Evolutionary conservation across 2,888 invertebrate species (phyloP), one percentile per base, ranked within the genome.

Genomic region (Trachelus tabidus): DNA sequence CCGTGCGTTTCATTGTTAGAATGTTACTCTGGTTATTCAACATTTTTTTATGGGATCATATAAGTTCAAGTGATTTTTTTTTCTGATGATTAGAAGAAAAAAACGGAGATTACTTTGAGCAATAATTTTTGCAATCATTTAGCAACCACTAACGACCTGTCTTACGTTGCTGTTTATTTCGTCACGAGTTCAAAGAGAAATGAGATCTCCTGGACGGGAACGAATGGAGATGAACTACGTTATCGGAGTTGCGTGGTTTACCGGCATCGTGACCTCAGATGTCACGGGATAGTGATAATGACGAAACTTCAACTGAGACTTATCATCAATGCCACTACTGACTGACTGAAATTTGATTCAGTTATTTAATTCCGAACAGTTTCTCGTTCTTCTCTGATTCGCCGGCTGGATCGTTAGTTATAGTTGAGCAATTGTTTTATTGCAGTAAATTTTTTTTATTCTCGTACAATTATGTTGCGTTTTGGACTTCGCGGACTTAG

Each of bases 211-310:
- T 56, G 56, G 23, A 56, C 56, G 23, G 2, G 56, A 56, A 56
- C 23, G 15, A 23, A 6, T 23, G 56, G 23, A 9, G 56, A 56
- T 9, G 56, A 1, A 56, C 23, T 23, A 6, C 2, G 56, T 56
- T 56, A 56, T 56, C 56, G 56, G 9, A 23, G 56, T 23, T 15
- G 56, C 35, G 71, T 76, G 11, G 15, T 74, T 68, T 35, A 76
- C 80, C 83, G 34, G 74, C 81, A 74, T 31, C 76, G 68, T 85
- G 87, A 86, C 84, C 86, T 75, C 81, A 30, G 77, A 40, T 80
- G 76, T 79, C 81, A 76, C 78, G n/a, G 68, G 81, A 81, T 80
- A 79, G 78, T 23, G 56, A 56, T 56, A 56, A 56, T 23, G 23
- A 56, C 23, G 9, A 56, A 56, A 56, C 23, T 0, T 2, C 23